A percentile compares a stretch with the other conserved stretches of the same genome.
These are phyloP conservation scores for Connochaetes taurinus DNA, from an alignment of 2,113 vertebrate species.

Conservation along the genomic window DNA sequence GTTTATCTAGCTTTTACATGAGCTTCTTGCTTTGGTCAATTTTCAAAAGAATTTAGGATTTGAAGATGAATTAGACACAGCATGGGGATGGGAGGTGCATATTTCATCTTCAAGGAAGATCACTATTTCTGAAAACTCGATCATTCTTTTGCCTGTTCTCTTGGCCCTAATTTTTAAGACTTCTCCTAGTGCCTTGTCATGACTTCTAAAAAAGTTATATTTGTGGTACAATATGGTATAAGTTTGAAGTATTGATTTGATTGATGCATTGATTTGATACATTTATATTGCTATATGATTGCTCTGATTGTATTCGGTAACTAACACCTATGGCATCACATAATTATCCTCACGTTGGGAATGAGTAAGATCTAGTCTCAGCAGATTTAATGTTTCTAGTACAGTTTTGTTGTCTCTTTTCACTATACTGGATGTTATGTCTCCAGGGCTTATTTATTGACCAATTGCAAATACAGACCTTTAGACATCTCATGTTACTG, in stretches of 20 bases:
- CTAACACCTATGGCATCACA: not conserved
- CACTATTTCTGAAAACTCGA: not conserved
- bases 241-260: not conserved
- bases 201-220: not conserved
- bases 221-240: not conserved
- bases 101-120: not conserved
- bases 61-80: not conserved
- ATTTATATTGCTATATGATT: not conserved
- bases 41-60: not conserved
- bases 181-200: not conserved
- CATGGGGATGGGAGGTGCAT: not conserved
- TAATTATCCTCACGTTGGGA: not conserved
- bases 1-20: not conserved
- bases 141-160: not conserved
- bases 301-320: not conserved
- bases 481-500: not conserved
- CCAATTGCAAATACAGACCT: not conserved
- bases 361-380: not conserved
- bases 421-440: not conserved
- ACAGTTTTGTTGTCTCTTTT: not conserved
- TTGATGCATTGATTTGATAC: not conserved
- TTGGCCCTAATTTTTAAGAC: not conserved
- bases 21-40: not conserved
- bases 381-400: not conserved
- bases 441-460: not conserved